Conservation (phyloP, 1,140 invertebrate species). For the Drosophila simulans region DNA sequence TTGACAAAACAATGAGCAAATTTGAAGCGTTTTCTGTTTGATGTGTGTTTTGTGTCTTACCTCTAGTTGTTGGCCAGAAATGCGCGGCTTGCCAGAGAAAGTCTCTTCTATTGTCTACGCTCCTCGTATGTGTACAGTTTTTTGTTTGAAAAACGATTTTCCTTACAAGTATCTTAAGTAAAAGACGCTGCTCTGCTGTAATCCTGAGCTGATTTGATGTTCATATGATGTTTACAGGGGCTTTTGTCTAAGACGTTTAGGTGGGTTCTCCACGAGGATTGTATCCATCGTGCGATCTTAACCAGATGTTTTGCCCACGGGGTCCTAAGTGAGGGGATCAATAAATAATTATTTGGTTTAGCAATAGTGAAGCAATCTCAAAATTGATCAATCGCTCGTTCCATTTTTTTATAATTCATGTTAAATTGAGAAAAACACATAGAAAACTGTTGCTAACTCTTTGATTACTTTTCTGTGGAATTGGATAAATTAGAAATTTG, state of each 20-base stretch:
- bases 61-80: constrained; percentile 53
- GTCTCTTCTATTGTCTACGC: constrained; percentile 39
- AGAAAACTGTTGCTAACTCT: neutral
- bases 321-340: constrained; percentile 12
- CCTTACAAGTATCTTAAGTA: constrained; percentile 7
- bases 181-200: constrained; percentile 37
- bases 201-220: constrained; percentile 49
- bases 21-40: constrained; percentile 44
- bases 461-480: no score
- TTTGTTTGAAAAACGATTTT: constrained; percentile 41
- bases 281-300: constrained; percentile 11
- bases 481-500: no score
- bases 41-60: constrained; percentile 55
- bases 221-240: constrained; percentile 39
- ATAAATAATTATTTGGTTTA: constrained; percentile 9
- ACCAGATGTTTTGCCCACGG: neutral
- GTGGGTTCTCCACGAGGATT: constrained; percentile 23
- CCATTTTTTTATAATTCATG: no score
- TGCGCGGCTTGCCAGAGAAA: constrained; percentile 39
- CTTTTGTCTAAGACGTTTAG: constrained; percentile 42
- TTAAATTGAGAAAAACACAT: neutral
- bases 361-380: neutral
- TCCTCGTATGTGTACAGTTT: constrained; percentile 45
- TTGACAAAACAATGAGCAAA: constrained; percentile 61
- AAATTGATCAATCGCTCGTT: neutral